Conservation (phyloP, 2,113 vertebrate genomes). For the Microcebus jonahi region DNA sequence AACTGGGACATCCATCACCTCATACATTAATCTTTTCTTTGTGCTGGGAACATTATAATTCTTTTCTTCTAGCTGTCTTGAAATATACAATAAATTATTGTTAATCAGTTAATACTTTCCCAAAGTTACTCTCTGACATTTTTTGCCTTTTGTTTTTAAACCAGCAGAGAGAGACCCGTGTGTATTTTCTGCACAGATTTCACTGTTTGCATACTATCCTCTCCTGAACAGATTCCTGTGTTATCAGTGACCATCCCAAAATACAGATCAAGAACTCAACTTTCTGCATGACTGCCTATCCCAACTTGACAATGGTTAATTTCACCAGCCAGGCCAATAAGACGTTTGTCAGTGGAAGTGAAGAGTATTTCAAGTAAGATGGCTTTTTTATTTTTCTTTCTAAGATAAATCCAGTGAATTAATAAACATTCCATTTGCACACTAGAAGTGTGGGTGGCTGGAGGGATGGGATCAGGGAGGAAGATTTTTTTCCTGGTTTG, state of each 20-base stretch:
- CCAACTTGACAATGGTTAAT: constrained; percentile 93
- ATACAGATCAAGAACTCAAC: constrained; percentile 94
- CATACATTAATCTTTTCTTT: too few species aligned
- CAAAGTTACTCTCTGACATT: neutral
- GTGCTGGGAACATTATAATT: too few species aligned
- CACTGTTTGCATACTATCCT: neutral
- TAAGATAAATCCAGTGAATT: neutral
- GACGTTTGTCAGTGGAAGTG: constrained; percentile 97
- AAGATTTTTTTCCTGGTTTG: neutral
- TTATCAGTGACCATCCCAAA: constrained; percentile 92
- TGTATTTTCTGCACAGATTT: neutral
- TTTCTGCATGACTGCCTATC: constrained; percentile 95
- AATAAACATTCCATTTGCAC: neutral
- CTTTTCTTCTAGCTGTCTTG: neutral
- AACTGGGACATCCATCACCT: too few species aligned
- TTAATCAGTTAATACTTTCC: neutral
- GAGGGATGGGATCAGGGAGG: neutral
- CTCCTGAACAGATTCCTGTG: constrained; percentile 91
- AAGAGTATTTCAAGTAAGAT: constrained; percentile 99
- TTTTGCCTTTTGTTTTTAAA: neutral
- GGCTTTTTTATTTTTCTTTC: neutral
- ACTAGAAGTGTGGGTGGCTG: neutral
- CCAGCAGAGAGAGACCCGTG: rapidly evolving
- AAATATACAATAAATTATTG: neutral
- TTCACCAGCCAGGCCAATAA: constrained; percentile 93